Evolutionary conservation across 2,888 invertebrate species (phyloP).

Genomic region (Beris chalybata): DNA sequence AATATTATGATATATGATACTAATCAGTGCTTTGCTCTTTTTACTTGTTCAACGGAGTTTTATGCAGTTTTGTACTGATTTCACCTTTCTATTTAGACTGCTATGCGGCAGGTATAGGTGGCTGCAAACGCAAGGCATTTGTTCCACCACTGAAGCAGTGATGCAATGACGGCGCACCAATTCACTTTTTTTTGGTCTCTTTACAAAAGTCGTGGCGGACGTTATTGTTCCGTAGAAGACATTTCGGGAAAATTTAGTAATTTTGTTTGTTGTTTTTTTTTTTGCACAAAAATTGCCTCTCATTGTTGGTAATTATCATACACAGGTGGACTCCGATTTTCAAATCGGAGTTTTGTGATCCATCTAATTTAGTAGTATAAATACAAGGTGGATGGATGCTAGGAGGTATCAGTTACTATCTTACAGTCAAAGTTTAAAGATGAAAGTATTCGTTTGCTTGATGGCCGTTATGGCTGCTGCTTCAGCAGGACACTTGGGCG

Average conservation of each 20-base stretch:
- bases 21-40: constrained; percentile 16
- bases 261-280: background rate
- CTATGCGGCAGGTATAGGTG: constrained; percentile 6
- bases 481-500: constrained; percentile 29
- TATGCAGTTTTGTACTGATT: constrained; percentile 10
- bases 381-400: constrained; percentile 6
- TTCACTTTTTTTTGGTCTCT: constrained; percentile 11
- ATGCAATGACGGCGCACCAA: constrained; percentile 14
- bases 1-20: constrained; percentile 10
- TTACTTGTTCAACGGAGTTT: background rate
- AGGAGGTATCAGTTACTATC: constrained; percentile 24
- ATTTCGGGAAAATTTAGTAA: constrained; percentile 22
- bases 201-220: constrained; percentile 14
- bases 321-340: constrained; percentile 15
- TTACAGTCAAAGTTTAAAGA: constrained; percentile 19
- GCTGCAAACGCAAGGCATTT: background rate
- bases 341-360: constrained; percentile 10
- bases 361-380: constrained; percentile 22
- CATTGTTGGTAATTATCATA: constrained; percentile 5
- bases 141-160: constrained; percentile 1
- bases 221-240: constrained; percentile 29
- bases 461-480: constrained; percentile 30
- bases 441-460: constrained; percentile 33
- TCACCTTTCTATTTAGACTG: constrained; percentile 29
- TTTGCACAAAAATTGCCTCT: background rate